phyloP scores from a whole-genome alignment of 1,140 invertebrate genomes.

The Hylyphantes graminicola region DNA sequence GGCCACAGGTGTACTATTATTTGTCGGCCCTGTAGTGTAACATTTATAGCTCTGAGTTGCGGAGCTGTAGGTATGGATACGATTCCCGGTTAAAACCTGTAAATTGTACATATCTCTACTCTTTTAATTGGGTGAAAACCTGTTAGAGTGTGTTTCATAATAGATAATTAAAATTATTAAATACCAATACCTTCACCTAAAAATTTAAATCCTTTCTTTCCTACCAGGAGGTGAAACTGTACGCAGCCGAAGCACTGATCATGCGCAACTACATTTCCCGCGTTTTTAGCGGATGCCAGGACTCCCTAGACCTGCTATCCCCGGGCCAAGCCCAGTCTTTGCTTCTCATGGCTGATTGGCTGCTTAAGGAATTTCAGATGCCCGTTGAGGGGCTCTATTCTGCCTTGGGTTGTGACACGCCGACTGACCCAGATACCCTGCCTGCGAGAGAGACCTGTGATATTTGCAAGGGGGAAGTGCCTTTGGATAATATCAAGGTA shows the following conservation, averaged over 20 bases:
- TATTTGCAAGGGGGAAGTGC: constrained; percentile 43
- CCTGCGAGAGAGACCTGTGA: constrained; percentile 36
- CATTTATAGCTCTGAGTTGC: too few relatives aligned
- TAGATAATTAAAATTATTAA: neutral
- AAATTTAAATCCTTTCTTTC: neutral
- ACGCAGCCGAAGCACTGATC: constrained; percentile 21
- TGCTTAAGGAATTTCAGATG: constrained; percentile 27
- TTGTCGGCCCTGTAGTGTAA: too few relatives aligned
- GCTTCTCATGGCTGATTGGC: constrained; percentile 47
- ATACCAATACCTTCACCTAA: neutral
- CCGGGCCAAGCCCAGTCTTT: constrained; percentile 46
- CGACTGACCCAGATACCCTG: constrained; percentile 8
- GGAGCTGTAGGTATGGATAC: too few relatives aligned
- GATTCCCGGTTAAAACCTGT: too few relatives aligned
- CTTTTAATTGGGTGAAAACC: too few relatives aligned
- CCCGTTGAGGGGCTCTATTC: constrained; percentile 14
- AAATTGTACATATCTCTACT: neutral
- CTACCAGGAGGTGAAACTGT: constrained; percentile 31
- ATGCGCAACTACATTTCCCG: constrained; percentile 38
- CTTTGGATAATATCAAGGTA: constrained; percentile 24
- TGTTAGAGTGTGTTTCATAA: too few relatives aligned
- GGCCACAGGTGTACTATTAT: too few relatives aligned
- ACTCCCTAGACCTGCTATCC: constrained; percentile 46
- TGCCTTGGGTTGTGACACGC: constrained; percentile 37
- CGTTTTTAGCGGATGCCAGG: constrained; percentile 40